Percentiles rank a stretch among this genome's conserved stretches.
Conservation (phyloP, 92 coral and sea anemone genomes). For the Zoanthus solanderi region DNA sequence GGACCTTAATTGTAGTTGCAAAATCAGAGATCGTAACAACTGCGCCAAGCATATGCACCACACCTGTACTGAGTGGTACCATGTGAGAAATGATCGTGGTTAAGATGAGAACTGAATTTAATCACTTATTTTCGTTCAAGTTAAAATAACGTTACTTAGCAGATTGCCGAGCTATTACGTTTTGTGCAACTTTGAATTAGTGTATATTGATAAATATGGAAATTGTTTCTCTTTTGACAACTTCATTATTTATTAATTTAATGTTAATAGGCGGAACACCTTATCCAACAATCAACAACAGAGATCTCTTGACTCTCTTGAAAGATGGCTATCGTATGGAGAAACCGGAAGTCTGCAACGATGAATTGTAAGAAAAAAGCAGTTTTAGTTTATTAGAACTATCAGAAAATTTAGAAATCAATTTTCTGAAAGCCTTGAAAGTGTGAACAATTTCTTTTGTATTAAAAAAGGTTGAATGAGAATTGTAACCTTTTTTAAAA, state of each 20-base stretch:
- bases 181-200: too few species aligned
- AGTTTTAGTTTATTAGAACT: not conserved
- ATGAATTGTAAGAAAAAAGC: slow-evolving; percentile 73
- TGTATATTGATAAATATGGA: too few species aligned
- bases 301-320: slow-evolving; percentile 70
- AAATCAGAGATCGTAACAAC: too few species aligned
- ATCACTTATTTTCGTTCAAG: too few species aligned
- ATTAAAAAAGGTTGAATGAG: not conserved
- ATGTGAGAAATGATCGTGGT: too few species aligned
- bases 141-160: too few species aligned
- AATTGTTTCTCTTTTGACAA: not conserved
- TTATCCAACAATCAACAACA: slow-evolving; percentile 55
- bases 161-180: too few species aligned
- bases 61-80: too few species aligned
- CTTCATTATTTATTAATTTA: too few species aligned
- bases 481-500: not conserved
- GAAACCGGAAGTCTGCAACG: slow-evolving; percentile 80
- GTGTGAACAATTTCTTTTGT: not conserved
- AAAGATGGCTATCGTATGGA: slow-evolving; percentile 83
- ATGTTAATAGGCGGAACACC: not conserved
- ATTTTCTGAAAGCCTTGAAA: not conserved
- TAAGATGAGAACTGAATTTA: too few species aligned
- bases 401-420: not conserved
- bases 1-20: too few species aligned
- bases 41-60: too few species aligned